Evolutionary conservation across 2,113 vertebrate genomes (phyloP).

Genomic region (Rhizomys pruinosus): DNA sequence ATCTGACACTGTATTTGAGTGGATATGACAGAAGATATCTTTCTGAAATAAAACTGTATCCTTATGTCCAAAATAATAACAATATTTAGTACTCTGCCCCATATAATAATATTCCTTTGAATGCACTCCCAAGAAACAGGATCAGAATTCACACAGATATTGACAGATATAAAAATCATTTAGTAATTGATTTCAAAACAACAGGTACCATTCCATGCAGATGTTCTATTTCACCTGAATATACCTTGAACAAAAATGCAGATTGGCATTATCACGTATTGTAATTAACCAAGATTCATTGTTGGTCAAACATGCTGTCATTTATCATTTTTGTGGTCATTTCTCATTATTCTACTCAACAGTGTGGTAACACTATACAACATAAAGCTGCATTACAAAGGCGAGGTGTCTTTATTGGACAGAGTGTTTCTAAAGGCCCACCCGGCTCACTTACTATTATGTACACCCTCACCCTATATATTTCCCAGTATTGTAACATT

Average conservation of each 20-base stretch:
- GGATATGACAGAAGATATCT: slow-evolving; percentile 39
- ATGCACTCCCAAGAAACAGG: slow-evolving; percentile 22
- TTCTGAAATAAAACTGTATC: slow-evolving; percentile 59
- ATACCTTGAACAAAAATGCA: slow-evolving; percentile 45
- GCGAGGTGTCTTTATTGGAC: background rate
- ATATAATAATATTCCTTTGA: slow-evolving; percentile 29
- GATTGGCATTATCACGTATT: slow-evolving; percentile 37
- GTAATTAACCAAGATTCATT: slow-evolving; percentile 15
- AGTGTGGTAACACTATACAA: background rate
- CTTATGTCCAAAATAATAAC: slow-evolving; percentile 16
- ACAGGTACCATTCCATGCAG: slow-evolving; percentile 7
- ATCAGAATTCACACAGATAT: slow-evolving; percentile 13
- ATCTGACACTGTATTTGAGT: slow-evolving; percentile 28
- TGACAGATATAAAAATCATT: slow-evolving; percentile 46
- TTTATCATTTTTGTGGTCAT: slow-evolving; percentile 55
- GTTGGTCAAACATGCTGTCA: background rate
- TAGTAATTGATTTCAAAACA: slow-evolving; percentile 45
- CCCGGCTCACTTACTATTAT: background rate
- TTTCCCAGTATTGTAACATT: background rate
- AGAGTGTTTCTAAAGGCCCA: background rate
- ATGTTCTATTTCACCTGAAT: slow-evolving; percentile 53
- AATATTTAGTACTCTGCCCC: slow-evolving; percentile 1
- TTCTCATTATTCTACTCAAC: slow-evolving; percentile 35
- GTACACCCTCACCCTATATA: background rate
- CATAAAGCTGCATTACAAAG: background rate